Evolutionary conservation across 2,888 invertebrate genomes (phyloP), one percentile per base, ranked within the genome.

Genomic region (Pristionchus arcanus): DNA sequence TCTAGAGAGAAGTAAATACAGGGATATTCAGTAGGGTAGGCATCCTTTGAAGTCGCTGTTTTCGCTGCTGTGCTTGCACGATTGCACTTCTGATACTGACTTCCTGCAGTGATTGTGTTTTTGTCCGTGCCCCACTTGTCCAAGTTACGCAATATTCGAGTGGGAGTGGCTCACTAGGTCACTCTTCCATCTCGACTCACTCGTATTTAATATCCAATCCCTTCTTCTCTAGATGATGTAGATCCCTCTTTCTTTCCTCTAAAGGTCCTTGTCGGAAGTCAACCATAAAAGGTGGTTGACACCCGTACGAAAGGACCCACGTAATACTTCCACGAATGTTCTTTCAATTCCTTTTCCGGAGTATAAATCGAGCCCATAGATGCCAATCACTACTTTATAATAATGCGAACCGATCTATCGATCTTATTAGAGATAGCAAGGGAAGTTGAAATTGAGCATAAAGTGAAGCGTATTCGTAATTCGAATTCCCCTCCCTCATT

Each of bases 231-330:
- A 25, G 59, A 59, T 59, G 59, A 59, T 59, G 59, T 59, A 59
- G 59, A 25, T 25, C 59, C 4, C 34, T 71, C 71, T 25, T 34
- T 71, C 19, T 21, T n/a, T 34, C 34, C 7, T 16, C 34, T 71
- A 31, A 66, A 34, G 11, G 34, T 31, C 31, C 77, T 77, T 77
- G 77, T 77, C 77, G 77, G 77, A 77, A 77, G 77, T 77, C 77
- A 77, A 77, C 77, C 77, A 77, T 77, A 77, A 77, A 77, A 42
- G 25, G 77, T 77, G 77, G 42, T 77, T 77, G 77, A 77, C 77
- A 77, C 74, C 21, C 31, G 74, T 19, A 34, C 28, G 68, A 28
- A 19, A 3, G 42, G n/a, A 34, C 77, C 77, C 37, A 77, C 77
- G 49, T 21, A 77, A 21, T 15, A 37, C 19, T 42, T 77, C 37